Percentiles rank a stretch among this genome's conserved stretches.
Conservation (phyloP, 2,888 invertebrate genomes). For the Agrenia bidenticulata region DNA sequence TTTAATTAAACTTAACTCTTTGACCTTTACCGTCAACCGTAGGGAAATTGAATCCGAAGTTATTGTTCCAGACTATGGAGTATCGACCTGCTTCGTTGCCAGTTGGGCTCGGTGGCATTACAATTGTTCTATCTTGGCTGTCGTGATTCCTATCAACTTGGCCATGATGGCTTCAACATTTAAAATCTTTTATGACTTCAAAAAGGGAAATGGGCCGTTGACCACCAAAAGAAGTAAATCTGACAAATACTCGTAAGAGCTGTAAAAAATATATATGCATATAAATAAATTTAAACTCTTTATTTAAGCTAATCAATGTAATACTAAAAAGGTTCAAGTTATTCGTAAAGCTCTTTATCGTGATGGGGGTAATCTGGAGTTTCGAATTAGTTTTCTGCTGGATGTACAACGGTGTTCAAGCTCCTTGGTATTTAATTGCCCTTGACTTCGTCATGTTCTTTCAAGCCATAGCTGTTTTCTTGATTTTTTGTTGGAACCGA, state of each 20-base stretch:
- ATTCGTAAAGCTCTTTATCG: conserved; percentile 32
- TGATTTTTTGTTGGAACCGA: conserved; percentile 45
- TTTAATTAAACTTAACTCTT: no score
- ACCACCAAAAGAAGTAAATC: conserved; percentile 26
- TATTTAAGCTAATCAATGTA: not conserved
- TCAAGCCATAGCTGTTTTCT: conserved; percentile 37
- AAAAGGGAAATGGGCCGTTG: conserved; percentile 29
- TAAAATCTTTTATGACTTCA: conserved; percentile 36
- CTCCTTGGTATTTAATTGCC: conserved; percentile 29
- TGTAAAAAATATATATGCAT: no score
- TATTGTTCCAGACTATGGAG: conserved; percentile 37
- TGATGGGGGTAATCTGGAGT: conserved; percentile 29
- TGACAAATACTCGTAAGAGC: conserved; percentile 39
- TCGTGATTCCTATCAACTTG: conserved; percentile 30
- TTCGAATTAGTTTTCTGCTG: conserved; percentile 27
- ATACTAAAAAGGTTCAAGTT: conserved; percentile 17
- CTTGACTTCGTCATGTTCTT: conserved; percentile 39
- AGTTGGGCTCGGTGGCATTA: conserved; percentile 27
- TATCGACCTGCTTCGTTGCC: conserved; percentile 37
- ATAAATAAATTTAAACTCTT: no score
- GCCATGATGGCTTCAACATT: conserved; percentile 30
- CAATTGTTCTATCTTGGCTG: conserved; percentile 31
- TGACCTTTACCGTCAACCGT: no score
- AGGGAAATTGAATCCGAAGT: conserved; percentile 30
- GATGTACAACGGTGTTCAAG: conserved; percentile 29